Evolutionary conservation across 2,113 vertebrate species (phyloP).

Genomic region (Motacilla tschutschensis): DNA sequence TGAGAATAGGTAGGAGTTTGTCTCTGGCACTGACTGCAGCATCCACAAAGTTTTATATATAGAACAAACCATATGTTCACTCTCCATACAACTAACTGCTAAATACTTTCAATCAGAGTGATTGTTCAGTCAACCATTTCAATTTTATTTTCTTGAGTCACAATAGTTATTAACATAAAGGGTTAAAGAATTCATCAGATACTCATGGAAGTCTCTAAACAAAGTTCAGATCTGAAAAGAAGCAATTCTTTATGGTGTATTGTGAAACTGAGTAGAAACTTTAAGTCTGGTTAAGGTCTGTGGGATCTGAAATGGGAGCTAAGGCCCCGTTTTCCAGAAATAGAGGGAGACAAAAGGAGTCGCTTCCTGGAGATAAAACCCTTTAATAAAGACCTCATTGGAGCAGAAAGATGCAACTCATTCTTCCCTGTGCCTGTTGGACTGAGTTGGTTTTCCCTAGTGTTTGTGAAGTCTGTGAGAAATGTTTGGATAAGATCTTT

Average conservation of each 20-base stretch:
- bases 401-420: not conserved
- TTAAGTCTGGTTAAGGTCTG: not conserved
- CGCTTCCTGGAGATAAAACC: not conserved
- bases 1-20: slow-evolving; percentile 61
- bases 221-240: not conserved
- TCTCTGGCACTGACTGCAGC: not conserved
- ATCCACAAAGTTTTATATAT: not conserved
- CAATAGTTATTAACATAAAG: not conserved
- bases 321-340: not conserved
- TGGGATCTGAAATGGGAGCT: not conserved
- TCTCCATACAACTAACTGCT: not conserved
- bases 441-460: not conserved
- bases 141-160: not conserved
- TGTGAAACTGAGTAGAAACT: not conserved
- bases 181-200: not conserved
- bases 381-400: not conserved
- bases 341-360: not conserved
- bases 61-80: not conserved
- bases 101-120: not conserved
- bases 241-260: not conserved
- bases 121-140: not conserved
- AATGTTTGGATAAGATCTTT: slow-evolving; percentile 52
- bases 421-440: slow-evolving; percentile 5
- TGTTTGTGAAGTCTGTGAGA: slow-evolving; percentile 15
- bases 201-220: not conserved